These are phyloP conservation scores for Scolopax bukidnonensis DNA, from an alignment of 2,797 vertebrate species.

Conservation along the genomic window DNA sequence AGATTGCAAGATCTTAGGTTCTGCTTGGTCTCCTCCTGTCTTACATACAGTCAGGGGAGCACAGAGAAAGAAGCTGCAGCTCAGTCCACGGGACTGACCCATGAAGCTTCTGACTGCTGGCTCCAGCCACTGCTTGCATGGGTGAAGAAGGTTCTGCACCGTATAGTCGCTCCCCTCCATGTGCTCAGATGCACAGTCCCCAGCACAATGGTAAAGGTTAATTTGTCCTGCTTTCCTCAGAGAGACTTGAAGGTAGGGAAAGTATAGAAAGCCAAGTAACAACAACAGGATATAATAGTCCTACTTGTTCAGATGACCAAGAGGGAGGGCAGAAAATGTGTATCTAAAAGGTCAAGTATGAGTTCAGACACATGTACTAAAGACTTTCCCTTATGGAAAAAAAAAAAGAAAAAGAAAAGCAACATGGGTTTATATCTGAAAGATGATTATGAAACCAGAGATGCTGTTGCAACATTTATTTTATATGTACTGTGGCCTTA, in stretches of 20 bases:
- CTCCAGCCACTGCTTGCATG: neutral
- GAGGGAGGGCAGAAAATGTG: neutral
- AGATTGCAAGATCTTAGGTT: neutral
- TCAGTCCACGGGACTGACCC: neutral
- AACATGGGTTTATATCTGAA: neutral
- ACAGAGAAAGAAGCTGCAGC: neutral
- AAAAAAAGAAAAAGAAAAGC: neutral
- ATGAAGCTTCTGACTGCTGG: neutral
- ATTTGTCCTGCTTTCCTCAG: neutral
- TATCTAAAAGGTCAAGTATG: neutral
- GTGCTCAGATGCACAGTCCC: neutral
- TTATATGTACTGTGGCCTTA: neutral
- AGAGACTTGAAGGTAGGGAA: neutral
- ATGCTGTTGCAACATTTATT: neutral
- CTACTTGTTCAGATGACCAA: neutral
- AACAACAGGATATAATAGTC: neutral
- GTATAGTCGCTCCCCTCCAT: neutral
- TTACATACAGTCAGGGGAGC: neutral
- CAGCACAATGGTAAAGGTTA: neutral
- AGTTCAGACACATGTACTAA: neutral
- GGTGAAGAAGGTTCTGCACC: neutral
- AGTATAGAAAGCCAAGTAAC: neutral
- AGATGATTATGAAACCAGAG: neutral
- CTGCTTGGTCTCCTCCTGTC: neutral
- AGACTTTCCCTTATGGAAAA: neutral